A percentile compares a stretch with the other conserved stretches of the same genome.
These are phyloP conservation scores for Rhingia campestris DNA, from an alignment of 2,888 invertebrate genomes.

Conservation along the genomic window DNA sequence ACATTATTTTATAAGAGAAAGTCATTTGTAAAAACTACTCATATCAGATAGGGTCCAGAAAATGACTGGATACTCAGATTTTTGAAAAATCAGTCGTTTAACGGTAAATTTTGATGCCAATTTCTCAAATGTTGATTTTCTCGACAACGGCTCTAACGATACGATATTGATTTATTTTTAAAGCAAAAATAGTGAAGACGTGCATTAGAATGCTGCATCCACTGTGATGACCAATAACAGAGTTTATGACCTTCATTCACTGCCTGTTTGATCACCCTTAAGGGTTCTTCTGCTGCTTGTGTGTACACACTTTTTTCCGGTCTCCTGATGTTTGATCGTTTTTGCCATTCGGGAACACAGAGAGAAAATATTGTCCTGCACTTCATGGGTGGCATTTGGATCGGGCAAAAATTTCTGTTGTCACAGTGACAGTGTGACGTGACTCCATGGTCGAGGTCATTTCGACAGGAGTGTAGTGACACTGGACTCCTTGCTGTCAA, in stretches of 20 bases:
- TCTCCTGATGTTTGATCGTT: slow-evolving; percentile 57
- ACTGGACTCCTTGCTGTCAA: slow-evolving; percentile 58
- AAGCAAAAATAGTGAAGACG: too few relatives aligned
- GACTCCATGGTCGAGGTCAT: slow-evolving; percentile 56
- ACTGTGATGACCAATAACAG: slow-evolving; percentile 52
- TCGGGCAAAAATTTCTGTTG: slow-evolving; percentile 43
- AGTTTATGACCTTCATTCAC: slow-evolving; percentile 52
- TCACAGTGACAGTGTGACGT: slow-evolving; percentile 28
- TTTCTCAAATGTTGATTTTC: too few relatives aligned
- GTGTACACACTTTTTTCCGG: slow-evolving; percentile 33
- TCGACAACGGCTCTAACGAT: too few relatives aligned
- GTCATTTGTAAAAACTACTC: too few relatives aligned
- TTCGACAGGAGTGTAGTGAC: slow-evolving; percentile 34
- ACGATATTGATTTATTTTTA: too few relatives aligned
- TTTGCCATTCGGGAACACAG: slow-evolving; percentile 36
- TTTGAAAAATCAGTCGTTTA: too few relatives aligned
- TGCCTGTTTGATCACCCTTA: slow-evolving; percentile 29
- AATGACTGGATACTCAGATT: too few relatives aligned
- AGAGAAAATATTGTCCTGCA: slow-evolving; percentile 19
- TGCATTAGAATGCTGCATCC: slow-evolving; percentile 16
- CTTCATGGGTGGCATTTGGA: slow-evolving; percentile 56
- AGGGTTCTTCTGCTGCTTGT: slow-evolving; percentile 25
- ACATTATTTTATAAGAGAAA: too few relatives aligned
- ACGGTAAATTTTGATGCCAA: too few relatives aligned
- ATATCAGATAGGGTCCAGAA: too few relatives aligned